These are phyloP conservation scores for Piscicola geometra DNA, from an alignment of 2,888 invertebrate genomes.

Conservation along the genomic window DNA sequence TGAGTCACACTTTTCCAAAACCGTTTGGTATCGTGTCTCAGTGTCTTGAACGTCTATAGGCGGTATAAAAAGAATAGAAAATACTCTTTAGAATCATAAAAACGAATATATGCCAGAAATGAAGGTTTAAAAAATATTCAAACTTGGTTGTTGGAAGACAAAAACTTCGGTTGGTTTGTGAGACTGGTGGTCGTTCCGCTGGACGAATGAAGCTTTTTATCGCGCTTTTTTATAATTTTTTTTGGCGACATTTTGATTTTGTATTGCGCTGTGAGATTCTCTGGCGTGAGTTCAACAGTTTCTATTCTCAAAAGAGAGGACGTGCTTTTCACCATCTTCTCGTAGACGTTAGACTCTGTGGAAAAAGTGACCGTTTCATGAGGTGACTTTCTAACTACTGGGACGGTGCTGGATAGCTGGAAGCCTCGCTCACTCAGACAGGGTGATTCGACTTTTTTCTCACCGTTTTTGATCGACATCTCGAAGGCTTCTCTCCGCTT, in stretches of 20 bases:
- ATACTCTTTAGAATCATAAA: not conserved
- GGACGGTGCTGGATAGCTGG: not conserved
- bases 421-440: constrained; percentile 23
- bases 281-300: constrained; percentile 29
- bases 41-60: constrained; percentile 11
- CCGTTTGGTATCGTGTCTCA: constrained; percentile 27
- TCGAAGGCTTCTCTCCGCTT: constrained; percentile 94
- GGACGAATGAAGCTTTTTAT: constrained; percentile 21
- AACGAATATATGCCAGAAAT: not conserved
- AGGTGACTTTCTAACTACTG: not conserved
- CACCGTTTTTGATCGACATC: constrained; percentile 88
- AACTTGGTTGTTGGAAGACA: constrained; percentile 18
- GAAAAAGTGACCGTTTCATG: constrained; percentile 1
- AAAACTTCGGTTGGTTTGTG: not conserved
- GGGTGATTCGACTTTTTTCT: constrained; percentile 20
- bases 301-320: constrained; percentile 29
- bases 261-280: constrained; percentile 28
- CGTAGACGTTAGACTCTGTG: constrained; percentile 32
- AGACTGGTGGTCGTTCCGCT: constrained; percentile 27
- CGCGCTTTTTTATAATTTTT: constrained; percentile 14
- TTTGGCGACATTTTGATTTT: constrained; percentile 29
- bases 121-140: not conserved
- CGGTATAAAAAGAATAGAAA: not conserved
- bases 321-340: constrained; percentile 34
- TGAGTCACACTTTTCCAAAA: constrained; percentile 34